Conservation (phyloP, 2,888 invertebrate genomes). For the Sclerodermus sp. region DNA sequence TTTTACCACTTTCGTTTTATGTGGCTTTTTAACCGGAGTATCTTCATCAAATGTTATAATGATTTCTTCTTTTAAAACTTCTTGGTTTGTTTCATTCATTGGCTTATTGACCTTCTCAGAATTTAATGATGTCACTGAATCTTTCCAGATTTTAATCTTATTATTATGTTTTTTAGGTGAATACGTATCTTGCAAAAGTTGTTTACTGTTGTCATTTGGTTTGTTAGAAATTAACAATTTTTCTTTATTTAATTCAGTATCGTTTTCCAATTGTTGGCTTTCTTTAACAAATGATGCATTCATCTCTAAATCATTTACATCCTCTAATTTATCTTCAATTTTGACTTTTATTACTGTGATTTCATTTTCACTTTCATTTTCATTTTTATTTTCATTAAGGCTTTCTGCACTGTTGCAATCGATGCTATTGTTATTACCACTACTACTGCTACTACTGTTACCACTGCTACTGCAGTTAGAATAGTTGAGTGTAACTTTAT, state of each 20-base stretch:
- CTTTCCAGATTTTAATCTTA: slow-evolving; percentile 44
- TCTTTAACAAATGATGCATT: slow-evolving; percentile 1
- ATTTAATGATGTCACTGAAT: slow-evolving; percentile 27
- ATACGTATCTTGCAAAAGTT: neutral
- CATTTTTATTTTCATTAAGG: neutral
- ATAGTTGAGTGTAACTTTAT: no score
- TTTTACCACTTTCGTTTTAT: slow-evolving; percentile 11
- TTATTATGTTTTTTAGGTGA: slow-evolving; percentile 14
- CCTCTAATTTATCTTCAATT: neutral
- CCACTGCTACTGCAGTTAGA: no score
- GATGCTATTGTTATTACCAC: neutral
- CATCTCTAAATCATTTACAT: neutral
- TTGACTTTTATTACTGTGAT: slow-evolving; percentile 11
- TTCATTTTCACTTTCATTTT: slow-evolving; percentile 1
- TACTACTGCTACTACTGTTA: neutral
- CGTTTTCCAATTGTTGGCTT: slow-evolving; percentile 5
- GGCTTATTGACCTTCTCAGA: slow-evolving; percentile 8
- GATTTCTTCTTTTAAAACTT: slow-evolving; percentile 28
- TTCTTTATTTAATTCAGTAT: neutral
- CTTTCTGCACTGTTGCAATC: neutral
- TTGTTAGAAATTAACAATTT: slow-evolving; percentile 8
- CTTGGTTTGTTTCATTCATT: neutral
- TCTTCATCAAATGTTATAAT: slow-evolving; percentile 42
- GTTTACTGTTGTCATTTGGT: neutral
- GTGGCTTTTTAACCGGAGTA: slow-evolving; percentile 12